Evolutionary conservation across 2,888 invertebrate species (phyloP).

Genomic region (Agrochola lychnidis): DNA sequence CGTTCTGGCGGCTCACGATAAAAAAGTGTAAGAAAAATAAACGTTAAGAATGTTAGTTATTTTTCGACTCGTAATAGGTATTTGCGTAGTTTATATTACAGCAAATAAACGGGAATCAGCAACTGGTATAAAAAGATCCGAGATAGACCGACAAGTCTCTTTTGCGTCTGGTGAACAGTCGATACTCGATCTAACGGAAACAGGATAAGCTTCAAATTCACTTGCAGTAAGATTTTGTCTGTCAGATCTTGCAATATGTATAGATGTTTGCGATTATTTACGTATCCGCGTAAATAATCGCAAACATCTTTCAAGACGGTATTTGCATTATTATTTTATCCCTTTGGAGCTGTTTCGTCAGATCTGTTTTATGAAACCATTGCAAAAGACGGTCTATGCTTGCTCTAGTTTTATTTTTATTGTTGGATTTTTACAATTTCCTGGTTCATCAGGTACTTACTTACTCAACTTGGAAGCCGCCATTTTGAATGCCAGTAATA

Average conservation of each 20-base stretch:
- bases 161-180: slow-evolving; percentile 3
- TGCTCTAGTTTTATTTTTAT: slow-evolving; percentile 15
- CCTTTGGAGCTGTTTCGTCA: background rate
- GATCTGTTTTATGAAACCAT: slow-evolving; percentile 27
- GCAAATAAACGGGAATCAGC: slow-evolving; percentile 41
- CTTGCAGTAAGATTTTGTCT: background rate
- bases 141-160: slow-evolving; percentile 14
- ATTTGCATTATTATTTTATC: slow-evolving; percentile 41
- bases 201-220: slow-evolving; percentile 15
- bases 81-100: slow-evolving; percentile 47
- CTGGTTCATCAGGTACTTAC: slow-evolving; percentile 5
- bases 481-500: slow-evolving; percentile 21
- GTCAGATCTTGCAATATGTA: slow-evolving; percentile 6
- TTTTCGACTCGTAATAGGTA: slow-evolving; percentile 32
- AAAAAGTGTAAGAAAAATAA: slow-evolving; percentile 91
- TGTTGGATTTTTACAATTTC: slow-evolving; percentile 21
- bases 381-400: background rate
- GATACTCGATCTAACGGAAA: slow-evolving; percentile 17
- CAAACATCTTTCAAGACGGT: slow-evolving; percentile 22
- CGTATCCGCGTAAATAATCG: slow-evolving; percentile 24
- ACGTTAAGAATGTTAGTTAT: slow-evolving; percentile 65
- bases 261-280: background rate
- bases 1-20: slow-evolving; percentile 96
- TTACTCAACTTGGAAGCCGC: background rate
- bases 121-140: slow-evolving; percentile 23